These are phyloP conservation scores for Heliconius eleuchia DNA, from an alignment of 1,140 invertebrate species.

Conservation along the genomic window DNA sequence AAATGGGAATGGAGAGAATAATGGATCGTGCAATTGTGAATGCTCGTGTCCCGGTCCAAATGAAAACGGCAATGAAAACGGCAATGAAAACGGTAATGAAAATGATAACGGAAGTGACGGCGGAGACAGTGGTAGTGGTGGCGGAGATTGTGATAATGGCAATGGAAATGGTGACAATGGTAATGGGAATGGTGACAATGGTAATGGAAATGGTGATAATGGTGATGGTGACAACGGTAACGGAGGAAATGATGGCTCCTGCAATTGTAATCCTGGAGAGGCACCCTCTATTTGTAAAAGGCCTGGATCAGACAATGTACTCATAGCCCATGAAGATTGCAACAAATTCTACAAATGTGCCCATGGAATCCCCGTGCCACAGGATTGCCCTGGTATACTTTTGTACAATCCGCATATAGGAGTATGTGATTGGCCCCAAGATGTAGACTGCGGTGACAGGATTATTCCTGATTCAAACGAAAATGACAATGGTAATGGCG, in stretches of 20 bases:
- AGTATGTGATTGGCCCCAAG: conserved; percentile 83
- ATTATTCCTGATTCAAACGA: conserved; percentile 30
- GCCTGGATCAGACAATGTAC: neutral
- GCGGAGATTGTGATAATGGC: conserved; percentile 1
- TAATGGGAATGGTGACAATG: conserved; percentile 11
- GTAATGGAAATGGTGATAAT: conserved; percentile 18
- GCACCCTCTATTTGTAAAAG: conserved; percentile 25
- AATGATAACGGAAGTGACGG: conserved; percentile 38
- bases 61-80: conserved; percentile 53
- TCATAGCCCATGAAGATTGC: conserved; percentile 48
- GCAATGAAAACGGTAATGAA: conserved; percentile 76
- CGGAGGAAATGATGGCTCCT: neutral
- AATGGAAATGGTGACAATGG: conserved; percentile 8
- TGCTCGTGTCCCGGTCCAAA: conserved; percentile 50
- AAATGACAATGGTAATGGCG: conserved; percentile 13
- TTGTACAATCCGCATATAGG: conserved; percentile 82
- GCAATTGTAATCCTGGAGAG: conserved; percentile 29
- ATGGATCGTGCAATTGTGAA: conserved; percentile 44
- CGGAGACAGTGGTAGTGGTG: conserved; percentile 66
- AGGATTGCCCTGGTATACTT: conserved; percentile 69
- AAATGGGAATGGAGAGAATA: conserved; percentile 3
- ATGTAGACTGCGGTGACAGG: conserved; percentile 71
- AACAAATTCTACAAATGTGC: conserved; percentile 53
- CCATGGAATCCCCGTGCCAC: conserved; percentile 41
- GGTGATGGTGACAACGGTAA: conserved; percentile 6